Percentiles rank a stretch among this genome's conserved stretches.
Evolutionary conservation across 2,113 vertebrate genomes (phyloP).

Genomic region (Odontophorus gujanensis): DNA sequence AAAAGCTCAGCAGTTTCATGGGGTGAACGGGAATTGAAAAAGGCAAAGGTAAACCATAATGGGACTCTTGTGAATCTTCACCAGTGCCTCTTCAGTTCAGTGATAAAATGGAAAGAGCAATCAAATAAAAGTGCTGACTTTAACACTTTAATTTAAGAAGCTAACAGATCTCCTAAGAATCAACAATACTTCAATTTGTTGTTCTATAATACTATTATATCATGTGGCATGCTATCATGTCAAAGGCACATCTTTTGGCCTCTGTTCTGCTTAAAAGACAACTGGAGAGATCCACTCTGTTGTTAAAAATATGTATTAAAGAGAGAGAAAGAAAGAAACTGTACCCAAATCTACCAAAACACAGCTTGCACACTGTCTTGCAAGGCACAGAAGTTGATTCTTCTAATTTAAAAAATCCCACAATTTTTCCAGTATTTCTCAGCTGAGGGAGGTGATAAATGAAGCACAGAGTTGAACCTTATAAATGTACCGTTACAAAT

Average conservation of each 20-base stretch:
- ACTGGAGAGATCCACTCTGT: neutral
- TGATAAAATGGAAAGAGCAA: neutral
- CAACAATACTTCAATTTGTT: neutral
- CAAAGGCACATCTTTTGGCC: neutral
- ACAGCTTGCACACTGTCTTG: neutral
- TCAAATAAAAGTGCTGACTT: neutral
- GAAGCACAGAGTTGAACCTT: neutral
- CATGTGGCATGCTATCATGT: neutral
- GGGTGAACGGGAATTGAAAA: neutral
- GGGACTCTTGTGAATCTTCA: neutral
- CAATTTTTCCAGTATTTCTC: neutral
- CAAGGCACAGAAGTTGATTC: neutral
- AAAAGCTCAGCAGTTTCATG: neutral
- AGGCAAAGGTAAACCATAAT: neutral
- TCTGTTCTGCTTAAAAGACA: neutral
- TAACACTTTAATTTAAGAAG: neutral
- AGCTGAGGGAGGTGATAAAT: neutral
- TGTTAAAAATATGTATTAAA: neutral
- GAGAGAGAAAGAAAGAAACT: neutral
- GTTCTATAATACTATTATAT: neutral
- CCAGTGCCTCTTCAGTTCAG: neutral
- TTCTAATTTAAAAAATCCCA: neutral
- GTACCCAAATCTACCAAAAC: neutral
- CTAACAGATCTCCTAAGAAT: neutral
- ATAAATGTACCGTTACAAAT: neutral